phyloP scores from a whole-genome alignment of 2,888 invertebrate genomes.

The Teleogryllus oceanicus region DNA sequence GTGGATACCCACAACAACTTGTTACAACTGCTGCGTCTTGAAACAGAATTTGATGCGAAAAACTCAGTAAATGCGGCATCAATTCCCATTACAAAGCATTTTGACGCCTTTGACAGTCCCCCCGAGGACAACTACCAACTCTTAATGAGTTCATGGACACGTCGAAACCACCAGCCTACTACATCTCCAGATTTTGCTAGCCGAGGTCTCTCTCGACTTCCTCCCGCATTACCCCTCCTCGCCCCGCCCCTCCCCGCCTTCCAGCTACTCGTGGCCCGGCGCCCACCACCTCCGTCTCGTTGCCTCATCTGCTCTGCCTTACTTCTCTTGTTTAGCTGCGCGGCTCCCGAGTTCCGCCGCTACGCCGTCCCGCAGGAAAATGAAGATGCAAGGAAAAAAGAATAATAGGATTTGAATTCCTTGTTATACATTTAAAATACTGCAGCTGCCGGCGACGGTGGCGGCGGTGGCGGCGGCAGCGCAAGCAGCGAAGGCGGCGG shows the following conservation, averaged over 20 bases:
- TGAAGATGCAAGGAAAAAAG: conserved; percentile 21
- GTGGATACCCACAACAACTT: no score
- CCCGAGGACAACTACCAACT: no score
- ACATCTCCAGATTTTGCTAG: neutral
- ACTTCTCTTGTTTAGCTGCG: neutral
- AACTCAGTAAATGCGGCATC: no score
- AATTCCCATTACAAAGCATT: no score
- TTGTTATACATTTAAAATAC: conserved; percentile 36
- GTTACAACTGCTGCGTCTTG: no score
- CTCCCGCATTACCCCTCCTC: neutral
- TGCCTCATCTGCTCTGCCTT: neutral
- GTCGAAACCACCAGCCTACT: no score
- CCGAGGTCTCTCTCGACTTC: neutral
- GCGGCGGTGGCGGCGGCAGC: neutral
- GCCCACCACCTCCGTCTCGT: neutral
- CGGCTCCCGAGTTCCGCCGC: conserved; percentile 3
- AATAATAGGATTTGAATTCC: conserved; percentile 30
- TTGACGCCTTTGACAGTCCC: no score
- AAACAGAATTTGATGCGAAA: no score
- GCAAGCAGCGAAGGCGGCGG: conserved; percentile 21
- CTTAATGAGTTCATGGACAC: no score
- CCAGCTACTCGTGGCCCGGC: neutral
- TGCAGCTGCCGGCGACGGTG: conserved; percentile 27
- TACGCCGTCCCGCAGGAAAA: conserved; percentile 6
- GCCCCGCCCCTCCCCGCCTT: neutral